Base-by-base conservation (phyloP, 2,113 vertebrate genomes). In the Patagioenas fasciata region DNA sequence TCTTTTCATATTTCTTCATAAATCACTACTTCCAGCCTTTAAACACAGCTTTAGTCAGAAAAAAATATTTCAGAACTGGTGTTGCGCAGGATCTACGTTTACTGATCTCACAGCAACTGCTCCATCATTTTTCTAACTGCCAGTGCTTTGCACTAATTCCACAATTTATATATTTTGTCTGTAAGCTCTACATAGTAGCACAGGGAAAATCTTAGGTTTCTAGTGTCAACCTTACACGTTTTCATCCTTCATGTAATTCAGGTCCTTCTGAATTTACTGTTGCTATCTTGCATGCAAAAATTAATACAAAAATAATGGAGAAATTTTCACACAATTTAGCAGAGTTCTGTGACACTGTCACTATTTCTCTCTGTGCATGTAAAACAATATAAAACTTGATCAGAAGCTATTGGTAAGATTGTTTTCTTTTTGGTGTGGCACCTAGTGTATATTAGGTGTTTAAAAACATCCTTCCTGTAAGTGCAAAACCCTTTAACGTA, bases 1-100 rank as follows among this genome's bases (percentile, higher is more conserved):
- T 96, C 18, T 91, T 97, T 96, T 91, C 84, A 80, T 95, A 84
- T 95, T 97, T 96, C 88, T 84, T 70, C 83, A 89, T 73, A 95
- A 92, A 88, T 91, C 95, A 88, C 94, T 93, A 66, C 80, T 85
- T 96, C 57, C 47, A 93, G 84, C 73, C 84, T 42, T 89, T 54
- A 89, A 94, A 90, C 2, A 6, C 80, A 93, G 32, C 81, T 94
- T 80, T 94, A 91, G 80, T 91, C 60, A 79, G 61, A 93, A 92
- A 94, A 93, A 79, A 61, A 58, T 66, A 90, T 78, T 93, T 83
- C 60, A 88, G 77, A 74, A 96, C 64, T 56, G 15, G 51, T 60
- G 19, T 56, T 91, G 56, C 77, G 73, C 4, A 5, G 60, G 65
- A 81, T 83, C 36, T 72, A 57, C 28, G 38, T 80, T 93, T 90